phyloP scores from a whole-genome alignment of 1,140 invertebrate species.

The Brachionus angularis region DNA sequence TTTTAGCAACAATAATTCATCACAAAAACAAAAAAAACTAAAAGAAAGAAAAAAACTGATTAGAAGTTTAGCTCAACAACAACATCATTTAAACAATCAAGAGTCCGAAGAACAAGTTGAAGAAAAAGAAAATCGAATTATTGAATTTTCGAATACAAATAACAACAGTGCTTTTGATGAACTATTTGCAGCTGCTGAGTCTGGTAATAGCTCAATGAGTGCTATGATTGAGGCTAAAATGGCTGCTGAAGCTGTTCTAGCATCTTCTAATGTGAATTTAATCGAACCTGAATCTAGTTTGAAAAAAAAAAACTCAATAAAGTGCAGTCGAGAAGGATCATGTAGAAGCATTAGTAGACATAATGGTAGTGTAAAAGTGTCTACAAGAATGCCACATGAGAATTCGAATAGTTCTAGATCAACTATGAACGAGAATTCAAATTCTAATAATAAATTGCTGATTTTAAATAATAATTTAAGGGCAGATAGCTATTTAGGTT shows the following conservation, averaged over 20 bases:
- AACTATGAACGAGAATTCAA: constrained; percentile 13
- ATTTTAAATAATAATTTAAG: constrained; percentile 29
- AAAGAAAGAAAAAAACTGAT: constrained; percentile 28
- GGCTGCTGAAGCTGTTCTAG: constrained; percentile 32
- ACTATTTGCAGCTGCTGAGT: constrained; percentile 28
- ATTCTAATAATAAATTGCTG: background rate
- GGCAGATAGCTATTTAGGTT: constrained; percentile 12
- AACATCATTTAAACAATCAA: constrained; percentile 22
- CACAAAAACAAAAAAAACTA: constrained; percentile 33
- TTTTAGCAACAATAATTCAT: no score
- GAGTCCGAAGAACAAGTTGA: constrained; percentile 26
- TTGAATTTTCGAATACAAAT: background rate
- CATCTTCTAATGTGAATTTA: background rate
- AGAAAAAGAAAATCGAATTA: constrained; percentile 2
- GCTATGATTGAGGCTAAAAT: constrained; percentile 41
- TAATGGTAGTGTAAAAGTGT: background rate
- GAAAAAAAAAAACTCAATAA: background rate
- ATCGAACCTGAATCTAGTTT: background rate
- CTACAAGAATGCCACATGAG: background rate
- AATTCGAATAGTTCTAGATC: background rate
- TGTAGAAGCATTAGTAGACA: no score
- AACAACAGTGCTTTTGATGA: constrained; percentile 43
- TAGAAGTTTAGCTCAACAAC: constrained; percentile 15
- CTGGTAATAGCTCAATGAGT: constrained; percentile 15
- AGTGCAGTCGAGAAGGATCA: no score